Percentiles rank a stretch among this genome's conserved stretches.
Evolutionary conservation across 2,888 invertebrate genomes (phyloP).

Genomic region (Erebia ligea): DNA sequence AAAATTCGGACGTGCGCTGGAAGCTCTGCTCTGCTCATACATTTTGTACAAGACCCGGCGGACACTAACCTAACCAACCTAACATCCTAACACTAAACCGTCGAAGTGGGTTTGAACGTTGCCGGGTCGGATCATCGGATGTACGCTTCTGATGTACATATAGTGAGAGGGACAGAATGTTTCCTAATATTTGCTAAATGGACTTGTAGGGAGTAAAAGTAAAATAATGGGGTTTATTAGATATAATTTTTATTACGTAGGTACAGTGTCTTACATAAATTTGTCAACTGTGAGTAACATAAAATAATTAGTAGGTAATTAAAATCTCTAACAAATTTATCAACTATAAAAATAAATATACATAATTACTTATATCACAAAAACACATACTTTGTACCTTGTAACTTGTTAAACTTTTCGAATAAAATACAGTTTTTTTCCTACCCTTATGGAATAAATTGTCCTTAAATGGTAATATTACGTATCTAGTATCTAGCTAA

Average conservation of each 20-base stretch:
- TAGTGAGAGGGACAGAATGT: too few relatives aligned
- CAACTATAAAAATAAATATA: conserved; percentile 53
- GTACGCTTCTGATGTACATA: too few relatives aligned
- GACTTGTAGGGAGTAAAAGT: background rate
- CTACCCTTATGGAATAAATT: conserved; percentile 33
- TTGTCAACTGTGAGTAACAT: conserved; percentile 31
- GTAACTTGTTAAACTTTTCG: conserved; percentile 53
- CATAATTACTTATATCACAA: conserved; percentile 66
- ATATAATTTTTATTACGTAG: conserved; percentile 28
- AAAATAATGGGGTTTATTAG: background rate
- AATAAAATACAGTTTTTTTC: conserved; percentile 1
- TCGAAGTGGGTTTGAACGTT: too few relatives aligned
- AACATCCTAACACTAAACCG: too few relatives aligned
- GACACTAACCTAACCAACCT: too few relatives aligned
- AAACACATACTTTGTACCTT: conserved; percentile 67
- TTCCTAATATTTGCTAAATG: too few relatives aligned
- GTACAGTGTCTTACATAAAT: conserved; percentile 38
- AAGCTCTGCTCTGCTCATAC: too few relatives aligned
- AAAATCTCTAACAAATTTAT: conserved; percentile 45
- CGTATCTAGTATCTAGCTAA: conserved; percentile 24
- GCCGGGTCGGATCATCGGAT: too few relatives aligned
- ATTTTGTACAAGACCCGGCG: too few relatives aligned
- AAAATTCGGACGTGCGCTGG: too few relatives aligned
- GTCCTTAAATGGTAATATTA: conserved; percentile 31
- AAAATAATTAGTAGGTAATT: conserved; percentile 40